Percentiles rank a stretch among this genome's conserved stretches.
phyloP scores from a whole-genome alignment of 1,140 invertebrate species.

The Rhopalosiphum maidis region DNA sequence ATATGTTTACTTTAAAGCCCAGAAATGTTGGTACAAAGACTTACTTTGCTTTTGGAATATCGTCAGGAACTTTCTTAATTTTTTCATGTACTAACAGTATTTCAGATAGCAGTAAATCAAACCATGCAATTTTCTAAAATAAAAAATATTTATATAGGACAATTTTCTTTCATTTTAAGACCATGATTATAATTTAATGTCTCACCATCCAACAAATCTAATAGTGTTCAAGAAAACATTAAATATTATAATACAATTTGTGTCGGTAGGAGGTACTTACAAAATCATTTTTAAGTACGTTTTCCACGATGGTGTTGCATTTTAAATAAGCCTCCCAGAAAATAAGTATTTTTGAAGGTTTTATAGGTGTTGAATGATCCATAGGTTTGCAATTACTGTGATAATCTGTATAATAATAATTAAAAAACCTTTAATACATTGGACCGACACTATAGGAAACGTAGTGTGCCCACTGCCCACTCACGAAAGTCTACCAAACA shows the following conservation, averaged over 20 bases:
- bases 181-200: background rate
- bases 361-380: slow-evolving; percentile 40
- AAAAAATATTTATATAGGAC: slow-evolving; percentile 51
- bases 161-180: background rate
- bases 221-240: background rate
- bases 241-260: background rate
- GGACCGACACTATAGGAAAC: background rate
- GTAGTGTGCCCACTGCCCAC: background rate
- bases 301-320: slow-evolving; percentile 7
- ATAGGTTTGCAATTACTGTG: background rate
- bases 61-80: slow-evolving; percentile 67
- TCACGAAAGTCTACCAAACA: background rate
- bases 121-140: slow-evolving; percentile 72
- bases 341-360: slow-evolving; percentile 34
- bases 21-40: slow-evolving; percentile 12
- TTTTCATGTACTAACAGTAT: slow-evolving; percentile 69
- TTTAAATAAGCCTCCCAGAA: slow-evolving; percentile 52
- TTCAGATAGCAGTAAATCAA: slow-evolving; percentile 72
- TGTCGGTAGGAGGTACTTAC: background rate
- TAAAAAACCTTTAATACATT: too few relatives aligned
- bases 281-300: slow-evolving; percentile 49
- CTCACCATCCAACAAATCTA: background rate
- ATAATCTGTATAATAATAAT: background rate
- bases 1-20: background rate
- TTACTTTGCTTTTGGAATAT: slow-evolving; percentile 65